Percentiles rank a stretch among this genome's conserved stretches.
Evolutionary conservation across 2,888 invertebrate species (phyloP).

Genomic region (Limnephilus marmoratus): DNA sequence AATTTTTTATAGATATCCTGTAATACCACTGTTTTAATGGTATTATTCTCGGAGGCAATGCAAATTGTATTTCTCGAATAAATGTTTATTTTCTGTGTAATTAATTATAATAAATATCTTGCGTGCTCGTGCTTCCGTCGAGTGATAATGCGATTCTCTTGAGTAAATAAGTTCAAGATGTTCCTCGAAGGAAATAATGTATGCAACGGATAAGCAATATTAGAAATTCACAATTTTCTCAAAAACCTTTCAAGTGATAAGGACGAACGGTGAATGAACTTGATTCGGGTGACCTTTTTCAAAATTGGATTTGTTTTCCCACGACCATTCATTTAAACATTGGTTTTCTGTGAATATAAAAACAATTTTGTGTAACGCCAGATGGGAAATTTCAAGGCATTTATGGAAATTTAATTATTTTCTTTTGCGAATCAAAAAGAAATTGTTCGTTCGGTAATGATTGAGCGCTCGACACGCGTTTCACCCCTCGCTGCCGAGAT

Average conservation of each 20-base stretch:
- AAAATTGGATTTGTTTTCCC: conserved; percentile 26
- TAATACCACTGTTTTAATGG: not conserved
- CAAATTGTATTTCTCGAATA: not conserved
- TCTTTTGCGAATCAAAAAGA: conserved; percentile 42
- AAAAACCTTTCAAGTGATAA: not conserved
- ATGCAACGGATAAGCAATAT: not conserved
- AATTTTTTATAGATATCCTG: not conserved
- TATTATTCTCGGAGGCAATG: not conserved
- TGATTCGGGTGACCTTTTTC: not conserved
- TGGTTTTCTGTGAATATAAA: conserved; percentile 12
- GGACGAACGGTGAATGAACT: not conserved
- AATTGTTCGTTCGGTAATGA: conserved; percentile 38
- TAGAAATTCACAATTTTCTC: not conserved
- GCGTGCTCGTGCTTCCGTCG: not conserved
- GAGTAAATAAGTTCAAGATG: not conserved
- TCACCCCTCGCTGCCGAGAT: conserved; percentile 7
- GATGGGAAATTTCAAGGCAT: conserved; percentile 39
- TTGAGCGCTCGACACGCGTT: conserved; percentile 25
- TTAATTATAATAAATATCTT: not conserved
- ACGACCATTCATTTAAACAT: conserved; percentile 20
- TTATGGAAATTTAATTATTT: conserved; percentile 54
- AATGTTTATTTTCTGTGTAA: not conserved
- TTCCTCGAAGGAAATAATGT: not conserved
- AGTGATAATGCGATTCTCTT: not conserved
- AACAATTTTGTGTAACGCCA: conserved; percentile 28